Percentiles rank a stretch among this genome's conserved stretches.
phyloP scores from a whole-genome alignment of 1,140 invertebrate species.

The Macrocentrus cingulum region DNA sequence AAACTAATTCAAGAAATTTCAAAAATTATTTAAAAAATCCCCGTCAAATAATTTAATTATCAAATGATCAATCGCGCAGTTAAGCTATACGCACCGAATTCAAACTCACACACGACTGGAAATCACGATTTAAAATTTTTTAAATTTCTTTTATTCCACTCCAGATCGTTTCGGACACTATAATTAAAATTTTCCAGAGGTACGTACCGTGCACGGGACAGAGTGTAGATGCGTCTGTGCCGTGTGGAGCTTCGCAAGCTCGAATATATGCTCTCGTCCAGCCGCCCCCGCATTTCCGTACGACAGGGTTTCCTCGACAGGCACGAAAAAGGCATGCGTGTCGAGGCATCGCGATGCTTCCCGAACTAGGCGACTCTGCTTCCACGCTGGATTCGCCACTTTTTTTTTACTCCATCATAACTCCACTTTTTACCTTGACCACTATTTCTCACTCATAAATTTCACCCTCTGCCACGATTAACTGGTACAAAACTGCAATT shows the following conservation, averaged over 20 bases:
- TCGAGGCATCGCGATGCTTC: slow-evolving; percentile 52
- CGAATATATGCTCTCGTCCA: slow-evolving; percentile 59
- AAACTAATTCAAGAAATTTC: neutral
- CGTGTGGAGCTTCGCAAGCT: slow-evolving; percentile 49
- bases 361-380: slow-evolving; percentile 41
- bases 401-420: slow-evolving; percentile 22
- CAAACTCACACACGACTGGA: too few relatives aligned
- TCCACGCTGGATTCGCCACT: slow-evolving; percentile 29
- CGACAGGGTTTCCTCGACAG: slow-evolving; percentile 51
- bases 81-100: too few relatives aligned
- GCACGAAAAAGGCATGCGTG: slow-evolving; percentile 60
- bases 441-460: slow-evolving; percentile 1
- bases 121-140: too few relatives aligned
- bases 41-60: too few relatives aligned
- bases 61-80: too few relatives aligned
- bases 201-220: slow-evolving; percentile 61
- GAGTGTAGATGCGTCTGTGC: slow-evolving; percentile 59
- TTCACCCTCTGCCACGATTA: too few relatives aligned
- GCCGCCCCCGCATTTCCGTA: slow-evolving; percentile 57
- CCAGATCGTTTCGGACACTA: too few relatives aligned
- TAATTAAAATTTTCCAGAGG: neutral
- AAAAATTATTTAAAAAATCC: too few relatives aligned
- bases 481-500: too few relatives aligned
- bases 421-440: slow-evolving; percentile 10
- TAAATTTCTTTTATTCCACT: too few relatives aligned